Base-by-base conservation (phyloP, 2,797 vertebrate genomes). In the Gallirallus australis region DNA sequence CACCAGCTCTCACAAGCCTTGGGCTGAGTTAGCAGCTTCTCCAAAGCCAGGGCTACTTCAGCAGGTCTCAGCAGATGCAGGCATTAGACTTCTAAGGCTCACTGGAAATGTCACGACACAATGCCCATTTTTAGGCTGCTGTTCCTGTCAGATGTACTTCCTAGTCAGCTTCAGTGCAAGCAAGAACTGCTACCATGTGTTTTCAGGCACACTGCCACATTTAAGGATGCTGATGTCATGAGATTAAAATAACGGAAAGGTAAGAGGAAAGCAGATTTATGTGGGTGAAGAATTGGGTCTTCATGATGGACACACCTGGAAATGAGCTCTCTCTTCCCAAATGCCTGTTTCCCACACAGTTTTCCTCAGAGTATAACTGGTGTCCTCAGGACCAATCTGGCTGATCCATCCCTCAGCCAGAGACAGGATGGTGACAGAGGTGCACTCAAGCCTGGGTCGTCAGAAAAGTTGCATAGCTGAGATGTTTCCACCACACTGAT, bases 1-100 rank as follows among this genome's bases (percentile, higher is more conserved):
- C 15, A 3, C 3, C 7, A 48, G 40, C 12, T 7, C 23, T 30
- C 6, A 48, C 24, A 7, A 0, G 1, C 27, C 68, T 28, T 4
- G 0, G 3, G 42, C 47, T 40, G 47, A 30, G 33, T 40, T 11
- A 86, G 5, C 45, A 73, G 5, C 12, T 71, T 15, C 87, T 80
- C 59, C 72, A 70, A 70, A 87, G n/a, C 21, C 47, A 39, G 23
- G 54, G n/a, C 12, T 1, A 1, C 21, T 68, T 70, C 79, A 78
- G 64, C 25, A 73, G 23, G 10, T 63, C 52, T 69, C 78, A 40
- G 15, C n/a, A 48, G 35, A 45, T 4, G 21, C 30, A 68, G 40
- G 11, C 16, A 9, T n/a, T 31, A 64, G 86, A 16, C 57, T 69
- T 66, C 42, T 69, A 48, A 82, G 64, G n/a, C 30, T 50, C 40